Percentiles rank a stretch among this genome's conserved stretches.
Evolutionary conservation across 2,888 invertebrate genomes (phyloP).

Genomic region (Plagodis pulveraria): DNA sequence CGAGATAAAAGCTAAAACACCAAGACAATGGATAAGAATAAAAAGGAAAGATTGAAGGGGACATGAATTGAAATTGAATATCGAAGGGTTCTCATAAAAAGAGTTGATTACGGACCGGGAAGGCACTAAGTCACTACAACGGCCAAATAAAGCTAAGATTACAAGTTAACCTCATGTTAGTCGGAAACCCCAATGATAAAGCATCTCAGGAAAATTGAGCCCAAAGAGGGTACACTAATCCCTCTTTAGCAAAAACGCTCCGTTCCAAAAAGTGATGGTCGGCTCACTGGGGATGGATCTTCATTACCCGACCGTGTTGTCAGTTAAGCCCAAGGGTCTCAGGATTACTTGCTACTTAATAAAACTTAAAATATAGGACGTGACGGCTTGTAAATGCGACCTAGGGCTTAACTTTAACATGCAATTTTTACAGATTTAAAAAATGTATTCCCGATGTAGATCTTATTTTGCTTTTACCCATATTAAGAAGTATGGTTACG

Average conservation of each 20-base stretch:
- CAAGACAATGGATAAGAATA: slow-evolving; percentile 26
- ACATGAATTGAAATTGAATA: slow-evolving; percentile 59
- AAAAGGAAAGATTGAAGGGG: slow-evolving; percentile 32
- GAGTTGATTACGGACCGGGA: slow-evolving; percentile 74
- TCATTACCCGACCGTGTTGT: slow-evolving; percentile 82
- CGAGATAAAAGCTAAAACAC: slow-evolving; percentile 30
- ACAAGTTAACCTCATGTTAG: slow-evolving; percentile 85
- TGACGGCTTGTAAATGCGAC: slow-evolving; percentile 11
- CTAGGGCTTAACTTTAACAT: background rate
- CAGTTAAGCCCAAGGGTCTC: slow-evolving; percentile 79
- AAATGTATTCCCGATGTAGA: no score
- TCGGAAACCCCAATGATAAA: slow-evolving; percentile 83
- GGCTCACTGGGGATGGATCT: slow-evolving; percentile 80
- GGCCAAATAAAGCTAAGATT: slow-evolving; percentile 84
- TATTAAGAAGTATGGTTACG: background rate
- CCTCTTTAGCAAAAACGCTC: slow-evolving; percentile 85
- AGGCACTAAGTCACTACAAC: slow-evolving; percentile 77
- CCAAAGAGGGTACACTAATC: slow-evolving; percentile 82
- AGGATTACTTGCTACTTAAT: slow-evolving; percentile 75
- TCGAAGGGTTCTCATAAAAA: slow-evolving; percentile 71
- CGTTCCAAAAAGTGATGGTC: slow-evolving; percentile 83
- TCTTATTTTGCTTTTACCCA: background rate
- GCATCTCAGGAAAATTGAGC: slow-evolving; percentile 82
- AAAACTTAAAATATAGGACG: slow-evolving; percentile 67
- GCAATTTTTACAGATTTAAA: background rate